Evolutionary conservation across 2,888 invertebrate genomes (phyloP).

Genomic region (Tachystola acroxantha): DNA sequence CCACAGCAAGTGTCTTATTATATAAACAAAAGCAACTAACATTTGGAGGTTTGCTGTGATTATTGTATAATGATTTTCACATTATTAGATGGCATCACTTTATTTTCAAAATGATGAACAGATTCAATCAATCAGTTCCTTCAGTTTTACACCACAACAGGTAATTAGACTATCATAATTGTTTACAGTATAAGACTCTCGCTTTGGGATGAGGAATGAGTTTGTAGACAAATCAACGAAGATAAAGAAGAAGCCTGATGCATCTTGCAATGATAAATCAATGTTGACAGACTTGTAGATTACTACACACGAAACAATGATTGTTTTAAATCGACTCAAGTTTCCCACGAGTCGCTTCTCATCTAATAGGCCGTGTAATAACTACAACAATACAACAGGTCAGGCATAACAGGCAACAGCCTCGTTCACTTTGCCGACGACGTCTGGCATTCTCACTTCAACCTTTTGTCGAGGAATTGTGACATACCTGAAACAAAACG

Average conservation of each 20-base stretch:
- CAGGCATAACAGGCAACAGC: neutral
- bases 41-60: no score
- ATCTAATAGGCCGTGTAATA: slow-evolving; percentile 22
- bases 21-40: no score
- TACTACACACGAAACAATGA: slow-evolving; percentile 20
- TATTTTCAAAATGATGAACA: no score
- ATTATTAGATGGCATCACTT: no score
- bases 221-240: no score
- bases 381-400: neutral
- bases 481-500: slow-evolving; percentile 47
- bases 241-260: neutral
- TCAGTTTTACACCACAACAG: no score
- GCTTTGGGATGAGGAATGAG: no score
- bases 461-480: slow-evolving; percentile 5
- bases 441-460: slow-evolving; percentile 5
- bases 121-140: no score
- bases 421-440: slow-evolving; percentile 25
- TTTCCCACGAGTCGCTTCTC: slow-evolving; percentile 54
- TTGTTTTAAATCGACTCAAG: slow-evolving; percentile 28
- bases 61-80: no score
- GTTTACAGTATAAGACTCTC: no score
- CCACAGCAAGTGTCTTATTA: no score
- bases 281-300: slow-evolving; percentile 8
- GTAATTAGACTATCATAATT: no score
- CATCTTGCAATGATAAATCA: neutral